Base-by-base conservation (phyloP, 2,888 invertebrate species). In the Campopleginae sp. region DNA sequence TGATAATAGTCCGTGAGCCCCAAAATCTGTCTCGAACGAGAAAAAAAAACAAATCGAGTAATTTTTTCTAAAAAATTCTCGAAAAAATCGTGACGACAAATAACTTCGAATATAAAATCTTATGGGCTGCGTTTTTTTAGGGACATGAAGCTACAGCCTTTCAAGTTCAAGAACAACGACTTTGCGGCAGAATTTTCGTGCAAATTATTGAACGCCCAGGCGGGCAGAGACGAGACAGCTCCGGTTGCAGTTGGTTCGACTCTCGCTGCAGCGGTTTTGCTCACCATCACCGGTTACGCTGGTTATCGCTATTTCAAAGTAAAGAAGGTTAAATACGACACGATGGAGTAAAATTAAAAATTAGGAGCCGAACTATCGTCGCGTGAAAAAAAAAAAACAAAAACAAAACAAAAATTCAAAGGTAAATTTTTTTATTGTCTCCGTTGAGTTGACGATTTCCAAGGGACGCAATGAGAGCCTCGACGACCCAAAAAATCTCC, bases 291-390 rank as follows among this genome's bases (percentile, higher is more conserved):
- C 2, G 98, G 97, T 0, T 98, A 98, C 91, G 98, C 97, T 0
- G 96, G 97, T 80, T 97, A 96, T 95, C 96, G 98, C 90, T 97
- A 98, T 92, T 95, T 98, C 92, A 97, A 98, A 94, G 96, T 98
- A 70, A 98, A 98, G 94, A 98, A 98, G 94, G 97, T 98, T 1
- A 97, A 98, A 91, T 98, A 98, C 92, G 98, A 98, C 92, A 97
- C 97, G 14, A 98, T 98, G 98, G 97, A 98, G 94, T 98, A 96
- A 94, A 88, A n/a, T 72, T 51, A 6, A 6, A 58, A 31, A 65
- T 70, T 19, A 46, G 8, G 23, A 10, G 54, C 23, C 14, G 54
- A 58, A 27, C 54, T 0, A 58, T 27, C 5, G 54, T 27, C 23
- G 54, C 12, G 54, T 27, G 38, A 58, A 27, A 58, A 27, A 58